Evolutionary conservation across 1,140 invertebrate genomes (phyloP), one percentile per base, ranked within the genome.

Genomic region (Nasonia vitripennis): DNA sequence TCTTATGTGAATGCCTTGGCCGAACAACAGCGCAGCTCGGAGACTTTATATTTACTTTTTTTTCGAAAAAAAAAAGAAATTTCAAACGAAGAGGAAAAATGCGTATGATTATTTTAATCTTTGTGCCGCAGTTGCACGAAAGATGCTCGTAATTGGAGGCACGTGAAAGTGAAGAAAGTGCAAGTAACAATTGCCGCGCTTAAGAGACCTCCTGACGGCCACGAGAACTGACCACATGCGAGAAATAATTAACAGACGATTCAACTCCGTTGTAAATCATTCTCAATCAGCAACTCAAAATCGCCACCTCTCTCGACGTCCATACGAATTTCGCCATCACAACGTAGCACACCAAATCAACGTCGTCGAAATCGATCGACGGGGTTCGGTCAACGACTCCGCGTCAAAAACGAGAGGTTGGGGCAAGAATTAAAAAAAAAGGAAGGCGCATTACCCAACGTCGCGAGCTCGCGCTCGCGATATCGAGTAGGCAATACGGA

Each of bases 381-480:
- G 14, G 14, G 34, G 73, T 7, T n/a, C 68, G 78, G 83, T 84
- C 77, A 84, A 84, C 70, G 83, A 79, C 78, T 27, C 10, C 71
- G 51, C 77, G 83, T 84, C 51, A 80, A 80, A 84, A 84, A 84
- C 75, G 77, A 84, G 79, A 84, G 77, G 83, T 73, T 79, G 45
- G 9, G 23, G 20, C 73, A 79, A 45, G 11, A 71, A 77, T 45
- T n/a, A 34, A 34, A 70, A 83, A 84, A 84, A 84, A 78, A 84
- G 41, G 17, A 79, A 27, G 37, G 41, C 11, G 48, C 41, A 62
- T 84, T 80, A 80, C 77, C 11, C 77, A 84, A 83, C 81, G 73
- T 75, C 48, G 27, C 81, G 51, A 9, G 55, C 37, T 27, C 78
- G n/a, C n/a, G n/a, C n/a, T n/a, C n/a, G 62, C 80, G 41, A 51